phyloP scores from a whole-genome alignment of 2,113 vertebrate species.

The Microcebus lehilahytsara region DNA sequence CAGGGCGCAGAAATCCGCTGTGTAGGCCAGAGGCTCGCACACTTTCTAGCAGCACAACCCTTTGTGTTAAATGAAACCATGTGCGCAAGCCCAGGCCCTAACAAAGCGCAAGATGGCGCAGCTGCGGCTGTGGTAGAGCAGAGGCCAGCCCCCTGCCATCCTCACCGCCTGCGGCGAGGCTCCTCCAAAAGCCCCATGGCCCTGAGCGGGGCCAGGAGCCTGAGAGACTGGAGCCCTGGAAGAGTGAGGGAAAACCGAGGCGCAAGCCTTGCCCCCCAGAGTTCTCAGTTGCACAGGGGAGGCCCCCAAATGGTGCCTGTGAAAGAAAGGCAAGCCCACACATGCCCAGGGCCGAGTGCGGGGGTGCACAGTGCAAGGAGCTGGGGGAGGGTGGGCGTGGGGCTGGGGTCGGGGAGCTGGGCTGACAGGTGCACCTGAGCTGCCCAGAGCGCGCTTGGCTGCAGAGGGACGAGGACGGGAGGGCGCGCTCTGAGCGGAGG shows the following conservation, averaged over 20 bases:
- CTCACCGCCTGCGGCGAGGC: background rate
- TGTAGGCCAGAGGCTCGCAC: background rate
- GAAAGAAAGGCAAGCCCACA: background rate
- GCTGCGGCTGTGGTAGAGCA: background rate
- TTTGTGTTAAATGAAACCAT: background rate
- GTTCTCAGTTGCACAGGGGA: background rate
- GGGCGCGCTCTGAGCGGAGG: rapidly evolving
- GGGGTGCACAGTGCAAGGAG: background rate
- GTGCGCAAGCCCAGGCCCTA: background rate
- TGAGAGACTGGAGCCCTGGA: background rate
- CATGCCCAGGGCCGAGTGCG: rapidly evolving
- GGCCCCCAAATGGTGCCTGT: background rate
- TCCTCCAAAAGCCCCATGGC: background rate
- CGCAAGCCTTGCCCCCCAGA: background rate
- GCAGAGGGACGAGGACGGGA: rapidly evolving
- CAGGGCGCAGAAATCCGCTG: background rate
- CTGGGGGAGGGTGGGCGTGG: background rate
- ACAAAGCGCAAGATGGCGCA: background rate
- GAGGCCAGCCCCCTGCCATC: background rate
- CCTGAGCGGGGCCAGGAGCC: background rate
- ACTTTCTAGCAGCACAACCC: background rate
- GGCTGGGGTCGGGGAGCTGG: background rate
- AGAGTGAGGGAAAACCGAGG: background rate
- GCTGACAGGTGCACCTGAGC: background rate
- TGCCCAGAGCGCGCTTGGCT: background rate